A percentile compares a stretch with the other conserved stretches of the same genome.
phyloP scores from a whole-genome alignment of 2,797 vertebrate genomes.

The Xyrichtys novacula region DNA sequence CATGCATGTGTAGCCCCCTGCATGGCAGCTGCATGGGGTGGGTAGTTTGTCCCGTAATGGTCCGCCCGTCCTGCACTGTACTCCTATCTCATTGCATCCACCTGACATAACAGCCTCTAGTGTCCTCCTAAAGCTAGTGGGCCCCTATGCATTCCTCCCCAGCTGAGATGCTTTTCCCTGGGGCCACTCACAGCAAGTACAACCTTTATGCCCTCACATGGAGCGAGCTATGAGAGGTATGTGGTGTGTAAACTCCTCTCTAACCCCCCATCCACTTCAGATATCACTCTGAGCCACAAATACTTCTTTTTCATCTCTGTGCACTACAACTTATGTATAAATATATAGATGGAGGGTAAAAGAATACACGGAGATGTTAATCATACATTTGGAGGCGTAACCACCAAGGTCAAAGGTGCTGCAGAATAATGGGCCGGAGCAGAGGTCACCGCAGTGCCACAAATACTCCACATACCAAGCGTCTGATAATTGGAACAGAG shows the following conservation, averaged over 20 bases:
- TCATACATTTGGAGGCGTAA: conserved; percentile 46
- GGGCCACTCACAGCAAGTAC: conserved; percentile 56
- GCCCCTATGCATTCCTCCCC: conserved; percentile 76
- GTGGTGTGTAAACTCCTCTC: conserved; percentile 54
- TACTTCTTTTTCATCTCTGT: conserved; percentile 36
- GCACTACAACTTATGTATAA: conserved; percentile 29
- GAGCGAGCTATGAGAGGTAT: conserved; percentile 73
- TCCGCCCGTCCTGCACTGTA: conserved; percentile 41
- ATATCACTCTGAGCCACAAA: conserved; percentile 36
- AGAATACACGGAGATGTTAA: conserved; percentile 56
- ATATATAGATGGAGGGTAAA: conserved; percentile 22
- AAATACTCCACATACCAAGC: conserved; percentile 53
- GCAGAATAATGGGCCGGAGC: conserved; percentile 51
- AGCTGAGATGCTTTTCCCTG: conserved; percentile 67
- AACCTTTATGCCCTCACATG: conserved; percentile 67
- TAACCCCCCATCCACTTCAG: conserved; percentile 21
- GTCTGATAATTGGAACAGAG: conserved; percentile 52
- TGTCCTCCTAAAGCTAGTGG: conserved; percentile 63
- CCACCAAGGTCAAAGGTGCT: conserved; percentile 60
- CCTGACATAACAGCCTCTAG: conserved; percentile 78
- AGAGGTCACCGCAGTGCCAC: conserved; percentile 46
- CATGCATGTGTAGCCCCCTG: conserved; percentile 15
- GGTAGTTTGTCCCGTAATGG: conserved; percentile 38
- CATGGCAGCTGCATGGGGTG: conserved; percentile 22
- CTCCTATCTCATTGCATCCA: conserved; percentile 46